These are phyloP conservation scores for Oryzias melastigma DNA, from an alignment of 2,113 vertebrate genomes.

Conservation along the genomic window DNA sequence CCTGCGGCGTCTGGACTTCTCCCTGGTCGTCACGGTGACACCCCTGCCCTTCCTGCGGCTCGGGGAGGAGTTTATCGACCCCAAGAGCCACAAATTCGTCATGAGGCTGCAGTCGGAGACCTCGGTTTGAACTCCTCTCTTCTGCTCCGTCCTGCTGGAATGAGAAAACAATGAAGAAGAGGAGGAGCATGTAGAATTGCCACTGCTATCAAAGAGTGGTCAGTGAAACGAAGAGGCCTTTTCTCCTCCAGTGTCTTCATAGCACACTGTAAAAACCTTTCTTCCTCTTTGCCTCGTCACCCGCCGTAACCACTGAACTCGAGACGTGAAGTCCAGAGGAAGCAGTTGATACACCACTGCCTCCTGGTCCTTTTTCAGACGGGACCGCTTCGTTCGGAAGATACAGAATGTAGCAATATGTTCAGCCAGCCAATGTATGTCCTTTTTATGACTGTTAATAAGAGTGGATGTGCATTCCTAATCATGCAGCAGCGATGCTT, in stretches of 20 bases:
- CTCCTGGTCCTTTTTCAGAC: slow-evolving; percentile 15
- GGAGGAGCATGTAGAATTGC: slow-evolving; percentile 2
- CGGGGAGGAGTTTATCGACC: slow-evolving; percentile 93
- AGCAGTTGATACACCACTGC: slow-evolving; percentile 33
- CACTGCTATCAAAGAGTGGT: slow-evolving; percentile 47
- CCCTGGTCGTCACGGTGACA: slow-evolving; percentile 88
- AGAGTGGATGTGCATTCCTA: slow-evolving; percentile 47
- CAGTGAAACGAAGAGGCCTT: slow-evolving; percentile 26
- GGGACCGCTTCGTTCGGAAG: slow-evolving; percentile 35
- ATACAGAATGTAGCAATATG: slow-evolving; percentile 64
- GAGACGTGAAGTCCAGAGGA: slow-evolving; percentile 20
- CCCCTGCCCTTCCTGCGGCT: slow-evolving; percentile 92
- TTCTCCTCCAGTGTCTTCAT: slow-evolving; percentile 9
- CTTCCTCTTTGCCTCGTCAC: neutral
- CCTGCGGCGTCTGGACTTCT: slow-evolving; percentile 90
- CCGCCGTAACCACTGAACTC: slow-evolving; percentile 62
- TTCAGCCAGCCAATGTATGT: slow-evolving; percentile 38
- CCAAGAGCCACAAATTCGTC: slow-evolving; percentile 97
- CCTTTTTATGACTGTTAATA: slow-evolving; percentile 32
- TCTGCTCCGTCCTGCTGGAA: slow-evolving; percentile 6
- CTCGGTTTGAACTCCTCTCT: slow-evolving; percentile 76
- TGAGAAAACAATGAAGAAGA: slow-evolving; percentile 13
- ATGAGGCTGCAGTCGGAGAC: slow-evolving; percentile 96
- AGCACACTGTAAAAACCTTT: slow-evolving; percentile 23
- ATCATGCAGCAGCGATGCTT: neutral